Evolutionary conservation across 2,888 invertebrate genomes (phyloP).

Genomic region (Philonicus albiceps): DNA sequence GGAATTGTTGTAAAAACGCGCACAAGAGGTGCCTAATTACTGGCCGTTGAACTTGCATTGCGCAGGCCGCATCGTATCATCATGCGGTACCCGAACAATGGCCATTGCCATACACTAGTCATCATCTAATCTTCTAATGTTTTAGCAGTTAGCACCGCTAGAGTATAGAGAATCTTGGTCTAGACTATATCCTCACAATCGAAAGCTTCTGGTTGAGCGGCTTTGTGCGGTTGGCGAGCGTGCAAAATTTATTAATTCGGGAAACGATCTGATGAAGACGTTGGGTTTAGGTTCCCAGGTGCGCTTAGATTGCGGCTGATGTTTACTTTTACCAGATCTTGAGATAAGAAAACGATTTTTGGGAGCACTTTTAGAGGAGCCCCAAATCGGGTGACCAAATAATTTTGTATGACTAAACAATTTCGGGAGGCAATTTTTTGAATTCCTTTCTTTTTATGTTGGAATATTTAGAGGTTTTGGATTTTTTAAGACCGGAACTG

Average conservation of each 20-base stretch:
- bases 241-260: neutral
- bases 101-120: neutral
- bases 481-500: neutral
- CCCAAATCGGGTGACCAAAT: neutral
- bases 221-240: neutral
- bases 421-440: neutral
- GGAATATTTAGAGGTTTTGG: neutral
- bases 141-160: neutral
- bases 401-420: neutral
- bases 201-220: neutral
- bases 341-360: neutral
- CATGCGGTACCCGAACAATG: neutral
- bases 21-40: neutral
- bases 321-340: neutral
- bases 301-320: neutral
- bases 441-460: neutral
- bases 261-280: neutral
- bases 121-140: neutral
- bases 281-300: neutral
- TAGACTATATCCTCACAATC: neutral
- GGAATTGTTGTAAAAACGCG: neutral
- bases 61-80: neutral
- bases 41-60: slow-evolving; percentile 18
- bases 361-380: neutral
- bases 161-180: neutral